phyloP scores from a whole-genome alignment of 1,140 invertebrate genomes.

The Bombus pyrosoma region DNA sequence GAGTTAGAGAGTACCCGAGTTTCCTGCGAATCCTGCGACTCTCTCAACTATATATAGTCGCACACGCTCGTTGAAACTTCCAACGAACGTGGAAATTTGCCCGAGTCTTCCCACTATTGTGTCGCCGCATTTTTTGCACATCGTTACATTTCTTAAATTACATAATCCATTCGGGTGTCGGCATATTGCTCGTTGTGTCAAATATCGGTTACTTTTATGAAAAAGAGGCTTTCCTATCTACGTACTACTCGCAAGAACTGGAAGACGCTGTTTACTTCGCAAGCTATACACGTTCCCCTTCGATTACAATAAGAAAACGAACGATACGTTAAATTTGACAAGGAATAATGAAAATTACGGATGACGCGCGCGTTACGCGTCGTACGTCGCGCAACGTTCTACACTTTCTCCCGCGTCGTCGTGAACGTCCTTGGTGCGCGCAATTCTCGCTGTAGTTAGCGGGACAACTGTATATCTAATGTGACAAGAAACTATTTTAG shows the following conservation, averaged over 20 bases:
- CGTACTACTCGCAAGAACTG: not conserved
- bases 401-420: conserved; percentile 58
- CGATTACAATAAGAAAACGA: not conserved
- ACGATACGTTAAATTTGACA: conserved; percentile 53
- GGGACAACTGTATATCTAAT: not conserved
- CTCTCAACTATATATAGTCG: not conserved
- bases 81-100: conserved; percentile 43
- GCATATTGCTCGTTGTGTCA: not conserved
- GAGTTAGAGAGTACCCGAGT: conserved; percentile 35
- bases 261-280: not conserved
- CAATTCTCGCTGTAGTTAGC: not conserved
- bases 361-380: conserved; percentile 34
- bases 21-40: conserved; percentile 50
- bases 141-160: conserved; percentile 27
- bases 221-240: too few species aligned
- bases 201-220: not conserved
- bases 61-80: not conserved
- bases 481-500: not conserved
- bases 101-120: conserved; percentile 44
- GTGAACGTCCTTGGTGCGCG: conserved; percentile 52
- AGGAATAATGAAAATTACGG: conserved; percentile 47
- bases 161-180: conserved; percentile 10
- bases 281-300: not conserved
- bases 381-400: conserved; percentile 13
- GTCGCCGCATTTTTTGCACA: not conserved